Percentiles rank a stretch among this genome's conserved stretches.
Conservation (phyloP, 1,140 invertebrate species). For the Theocolax elegans region DNA sequence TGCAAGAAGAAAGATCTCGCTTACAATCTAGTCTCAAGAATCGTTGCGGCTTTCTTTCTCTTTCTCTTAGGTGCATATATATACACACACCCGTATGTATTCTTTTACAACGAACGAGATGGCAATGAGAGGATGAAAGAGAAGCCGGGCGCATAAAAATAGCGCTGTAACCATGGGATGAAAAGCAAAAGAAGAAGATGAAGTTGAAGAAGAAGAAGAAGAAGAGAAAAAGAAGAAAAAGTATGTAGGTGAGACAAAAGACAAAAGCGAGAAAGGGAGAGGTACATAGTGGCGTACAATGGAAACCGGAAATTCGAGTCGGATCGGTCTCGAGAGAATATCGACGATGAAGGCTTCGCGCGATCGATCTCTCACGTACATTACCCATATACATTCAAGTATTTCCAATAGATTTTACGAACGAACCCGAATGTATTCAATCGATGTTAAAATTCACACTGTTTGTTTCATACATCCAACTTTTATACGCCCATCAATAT, state of each 20-base stretch:
- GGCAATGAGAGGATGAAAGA: conserved; percentile 30
- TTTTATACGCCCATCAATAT: too few species aligned
- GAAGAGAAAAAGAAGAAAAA: conserved; percentile 28
- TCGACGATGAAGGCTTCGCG: conserved; percentile 45
- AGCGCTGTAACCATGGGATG: too few species aligned
- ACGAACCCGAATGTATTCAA: conserved; percentile 19
- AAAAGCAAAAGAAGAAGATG: conserved; percentile 26
- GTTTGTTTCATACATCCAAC: too few species aligned
- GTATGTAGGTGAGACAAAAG: conserved; percentile 30
- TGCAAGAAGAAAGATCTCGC: conserved; percentile 50
- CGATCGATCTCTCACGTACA: conserved; percentile 47
- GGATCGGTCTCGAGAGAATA: conserved; percentile 40
- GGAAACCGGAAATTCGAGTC: conserved; percentile 60
- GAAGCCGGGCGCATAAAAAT: conserved; percentile 19
- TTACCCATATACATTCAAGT: too few species aligned
- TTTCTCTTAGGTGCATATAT: background rate
- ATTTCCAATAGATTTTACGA: conserved; percentile 35
- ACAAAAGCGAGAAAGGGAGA: conserved; percentile 32
- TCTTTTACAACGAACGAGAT: too few species aligned
- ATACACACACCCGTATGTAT: too few species aligned
- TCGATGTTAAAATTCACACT: too few species aligned
- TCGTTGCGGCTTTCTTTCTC: conserved; percentile 38
- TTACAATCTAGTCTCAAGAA: conserved; percentile 60
- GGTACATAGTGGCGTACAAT: conserved; percentile 49
- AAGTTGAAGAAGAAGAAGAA: conserved; percentile 18